Percentiles rank a stretch among this genome's conserved stretches.
Evolutionary conservation across 2,888 invertebrate species (phyloP).

Genomic region (Napeogenes sylphis): DNA sequence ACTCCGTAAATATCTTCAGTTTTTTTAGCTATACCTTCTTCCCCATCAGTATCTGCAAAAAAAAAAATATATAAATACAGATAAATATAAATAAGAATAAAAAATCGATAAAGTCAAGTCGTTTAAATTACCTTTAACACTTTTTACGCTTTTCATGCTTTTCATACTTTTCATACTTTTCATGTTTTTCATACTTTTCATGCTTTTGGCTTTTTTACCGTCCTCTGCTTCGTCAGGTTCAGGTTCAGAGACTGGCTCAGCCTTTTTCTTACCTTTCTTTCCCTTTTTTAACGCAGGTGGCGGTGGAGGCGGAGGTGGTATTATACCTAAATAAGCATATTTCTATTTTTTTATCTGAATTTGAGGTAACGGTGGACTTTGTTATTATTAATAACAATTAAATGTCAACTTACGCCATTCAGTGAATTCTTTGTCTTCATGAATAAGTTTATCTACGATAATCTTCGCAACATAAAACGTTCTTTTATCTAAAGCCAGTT

Average conservation of each 20-base stretch:
- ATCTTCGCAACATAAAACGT: conserved; percentile 83
- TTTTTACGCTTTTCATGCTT: conserved; percentile 28
- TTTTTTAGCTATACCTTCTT: conserved; percentile 29
- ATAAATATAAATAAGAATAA: neutral
- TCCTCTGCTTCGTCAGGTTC: conserved; percentile 29
- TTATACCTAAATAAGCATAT: conserved; percentile 43
- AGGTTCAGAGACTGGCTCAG: conserved; percentile 31
- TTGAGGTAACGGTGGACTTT: too few relatives aligned
- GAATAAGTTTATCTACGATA: conserved; percentile 81
- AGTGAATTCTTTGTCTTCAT: conserved; percentile 85
- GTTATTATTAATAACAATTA: neutral
- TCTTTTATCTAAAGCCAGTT: conserved; percentile 71
- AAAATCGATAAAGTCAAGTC: neutral
- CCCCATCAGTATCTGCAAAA: conserved; percentile 39
- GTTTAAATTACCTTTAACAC: conserved; percentile 22
- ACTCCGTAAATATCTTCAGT: neutral
- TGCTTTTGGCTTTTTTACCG: conserved; percentile 35
- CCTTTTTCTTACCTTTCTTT: conserved; percentile 49
- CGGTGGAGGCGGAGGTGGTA: conserved; percentile 64
- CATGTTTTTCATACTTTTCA: conserved; percentile 42
- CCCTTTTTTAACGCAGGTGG: conserved; percentile 52
- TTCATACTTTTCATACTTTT: conserved; percentile 38
- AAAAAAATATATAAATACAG: neutral
- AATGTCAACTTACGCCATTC: conserved; percentile 83
- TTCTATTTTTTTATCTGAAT: too few relatives aligned